These are phyloP conservation scores for Megaceryle maxima DNA, from an alignment of 2,113 vertebrate genomes.

Conservation along the genomic window DNA sequence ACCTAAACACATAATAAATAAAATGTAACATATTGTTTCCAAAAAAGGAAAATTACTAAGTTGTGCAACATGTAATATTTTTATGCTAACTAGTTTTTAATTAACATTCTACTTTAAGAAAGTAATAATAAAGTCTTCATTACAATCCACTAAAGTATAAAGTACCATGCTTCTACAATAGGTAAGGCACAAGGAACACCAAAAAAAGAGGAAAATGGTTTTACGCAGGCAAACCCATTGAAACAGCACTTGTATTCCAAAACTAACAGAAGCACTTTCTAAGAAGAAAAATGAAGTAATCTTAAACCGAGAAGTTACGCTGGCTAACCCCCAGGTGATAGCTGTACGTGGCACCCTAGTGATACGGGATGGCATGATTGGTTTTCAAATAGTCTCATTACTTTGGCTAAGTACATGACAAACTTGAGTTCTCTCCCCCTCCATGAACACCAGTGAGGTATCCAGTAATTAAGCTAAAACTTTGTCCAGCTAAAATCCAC, in stretches of 20 bases:
- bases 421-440: not conserved
- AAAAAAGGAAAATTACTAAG: not conserved
- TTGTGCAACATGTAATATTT: not conserved
- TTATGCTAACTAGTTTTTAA: not conserved
- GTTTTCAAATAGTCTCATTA: not conserved
- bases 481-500: not conserved
- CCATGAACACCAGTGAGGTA: not conserved
- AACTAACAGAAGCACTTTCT: not conserved
- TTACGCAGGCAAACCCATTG: not conserved
- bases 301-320: not conserved
- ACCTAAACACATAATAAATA: not conserved
- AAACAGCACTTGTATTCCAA: not conserved
- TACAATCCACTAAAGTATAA: not conserved
- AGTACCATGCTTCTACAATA: not conserved
- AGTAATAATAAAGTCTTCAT: not conserved
- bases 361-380: accelerated
- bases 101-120: not conserved
- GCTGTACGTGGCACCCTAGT: not conserved
- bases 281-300: not conserved
- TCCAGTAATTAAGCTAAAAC: not conserved
- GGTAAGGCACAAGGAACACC: not conserved
- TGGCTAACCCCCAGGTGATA: not conserved
- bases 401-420: not conserved
- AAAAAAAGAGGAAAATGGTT: not conserved
- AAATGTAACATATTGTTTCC: not conserved